Evolutionary conservation across 2,797 vertebrate species (phyloP), one percentile per base, ranked within the genome.

Genomic region (Propithecus deckenii): DNA sequence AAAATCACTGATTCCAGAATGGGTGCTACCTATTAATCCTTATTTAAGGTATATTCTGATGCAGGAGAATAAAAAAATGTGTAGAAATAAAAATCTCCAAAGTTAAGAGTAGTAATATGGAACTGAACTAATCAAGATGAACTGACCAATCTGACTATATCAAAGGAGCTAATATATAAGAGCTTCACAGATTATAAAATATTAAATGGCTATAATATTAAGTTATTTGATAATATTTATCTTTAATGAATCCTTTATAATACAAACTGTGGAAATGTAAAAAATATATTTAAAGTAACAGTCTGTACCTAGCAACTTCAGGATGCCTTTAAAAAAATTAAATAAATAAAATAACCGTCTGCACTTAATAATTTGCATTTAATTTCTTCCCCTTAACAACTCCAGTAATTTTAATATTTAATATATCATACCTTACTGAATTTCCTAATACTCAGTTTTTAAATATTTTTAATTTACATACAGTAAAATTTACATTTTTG

Each of bases 71-170:
- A 30, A 84, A 87, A 89, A 89, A 61, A 71, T 35, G 50, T 5
- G 10, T 23, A 94, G 11, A 55, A 86, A 79, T 78, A 91, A 63
- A 75, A 61, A 46, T 52, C 20, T 38, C 28, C 43, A 22, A 90
- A 65, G 63, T 87, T 57, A 94, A 87, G 20, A 92, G 61, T 10
- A 84, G 6, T 50, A 86, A 78, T 6, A 50, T 1, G 17, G 8
- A 89, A n/a, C 22, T 91, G 43, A 89, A 83, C 13, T n/a, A 89
- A 15, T 87, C 72, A 97, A 95, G 92, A 89, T 67, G 48, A 76
- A 84, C 10, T 43, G 17, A 50, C n/a, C 43, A 61, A 50, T 93
- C 15, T 78, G n/a, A 76, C 14, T 83, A 76, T 69, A 22, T 75
- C 63, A 86, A 94, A 81, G 48, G 52, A 91, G 12, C 25, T 92